Base-by-base conservation (phyloP, 2,888 invertebrate species). In the Aspidapion aeneum region DNA sequence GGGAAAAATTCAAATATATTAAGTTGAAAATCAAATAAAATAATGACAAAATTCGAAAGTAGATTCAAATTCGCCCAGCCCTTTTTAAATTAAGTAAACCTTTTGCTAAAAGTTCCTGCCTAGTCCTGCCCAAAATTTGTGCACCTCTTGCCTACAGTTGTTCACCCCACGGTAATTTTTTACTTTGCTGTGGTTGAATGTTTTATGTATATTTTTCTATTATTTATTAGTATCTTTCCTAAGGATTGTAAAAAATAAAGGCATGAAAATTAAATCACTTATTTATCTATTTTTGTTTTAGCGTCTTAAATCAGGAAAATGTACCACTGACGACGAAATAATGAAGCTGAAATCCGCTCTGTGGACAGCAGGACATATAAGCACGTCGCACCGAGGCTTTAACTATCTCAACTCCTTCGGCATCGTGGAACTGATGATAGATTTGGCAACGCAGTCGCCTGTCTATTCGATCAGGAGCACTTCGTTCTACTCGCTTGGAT, bases 391-490 rank as follows among this genome's bases (percentile, higher is more conserved):
- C 0, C 85, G 87, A 69, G 96, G 96, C 1, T 84, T 93, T 7
- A 87, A 88, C 58, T 86, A 90, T 72, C 82, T 96, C 22, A 85
- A 87, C 72, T 70, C 72, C 72, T 69, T 83, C 79, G 74, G 83
- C 79, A 70, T 83, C 75, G 1, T 83, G 73, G 72, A 72, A 3
- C 74, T 80, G 20, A 81, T 84, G 35, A 82, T 93, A 66, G 78
- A 87, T 57, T 79, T 96, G 68, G 94, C 93, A 0, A 90, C 91
- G 75, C 86, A 87, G 70, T 89, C 91, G 77, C 87, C 88, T 1
- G 91, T 96, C 51, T 94, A 95, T 76, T 91, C 96, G 0, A 85
- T 98, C 58, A 85, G 96, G 66, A 95, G 94, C 1, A 94, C 95
- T 0, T 93, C 95, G 1, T 92, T 94, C 79, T 94, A 93, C 77